A percentile compares a stretch with the other conserved stretches of the same genome.
Evolutionary conservation across 2,888 invertebrate species (phyloP).

Genomic region (Eulithis testata): DNA sequence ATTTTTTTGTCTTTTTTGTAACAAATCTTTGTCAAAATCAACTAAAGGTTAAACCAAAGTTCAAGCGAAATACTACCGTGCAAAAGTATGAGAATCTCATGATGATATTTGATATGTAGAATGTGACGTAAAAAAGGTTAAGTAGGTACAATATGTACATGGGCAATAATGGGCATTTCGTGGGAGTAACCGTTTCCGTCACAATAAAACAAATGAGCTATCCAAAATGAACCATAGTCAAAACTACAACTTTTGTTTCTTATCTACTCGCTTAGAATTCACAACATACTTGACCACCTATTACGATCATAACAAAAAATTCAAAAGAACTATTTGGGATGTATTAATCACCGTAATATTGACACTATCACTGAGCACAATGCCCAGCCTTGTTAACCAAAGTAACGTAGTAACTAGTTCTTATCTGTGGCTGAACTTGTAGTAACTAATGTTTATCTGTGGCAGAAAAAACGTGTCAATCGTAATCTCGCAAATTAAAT

Average conservation of each 20-base stretch:
- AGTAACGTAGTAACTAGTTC: constrained; percentile 8
- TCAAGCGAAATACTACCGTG: no score
- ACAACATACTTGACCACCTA: constrained; percentile 42
- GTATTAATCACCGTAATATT: constrained; percentile 72
- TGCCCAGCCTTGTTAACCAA: constrained; percentile 73
- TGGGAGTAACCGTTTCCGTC: no score
- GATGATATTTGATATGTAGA: no score
- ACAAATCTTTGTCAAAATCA: no score
- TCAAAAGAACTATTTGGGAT: constrained; percentile 48
- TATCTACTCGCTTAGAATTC: constrained; percentile 5
- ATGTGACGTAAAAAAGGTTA: no score
- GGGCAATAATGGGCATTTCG: no score
- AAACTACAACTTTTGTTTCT: constrained; percentile 15
- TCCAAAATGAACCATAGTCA: constrained; percentile 3
- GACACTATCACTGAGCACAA: constrained; percentile 77
- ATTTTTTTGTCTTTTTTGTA: no score
- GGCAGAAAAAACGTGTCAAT: constrained; percentile 42
- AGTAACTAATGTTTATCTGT: constrained; percentile 12
- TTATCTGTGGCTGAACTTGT: constrained; percentile 2
- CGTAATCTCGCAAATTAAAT: no score
- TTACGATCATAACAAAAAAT: constrained; percentile 44
- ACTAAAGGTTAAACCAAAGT: no score
- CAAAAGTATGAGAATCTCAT: no score
- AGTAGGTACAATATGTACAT: no score
- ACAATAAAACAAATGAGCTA: not conserved